Evolutionary conservation across 2,797 vertebrate species (phyloP).

Genomic region (Nannoperca australis): DNA sequence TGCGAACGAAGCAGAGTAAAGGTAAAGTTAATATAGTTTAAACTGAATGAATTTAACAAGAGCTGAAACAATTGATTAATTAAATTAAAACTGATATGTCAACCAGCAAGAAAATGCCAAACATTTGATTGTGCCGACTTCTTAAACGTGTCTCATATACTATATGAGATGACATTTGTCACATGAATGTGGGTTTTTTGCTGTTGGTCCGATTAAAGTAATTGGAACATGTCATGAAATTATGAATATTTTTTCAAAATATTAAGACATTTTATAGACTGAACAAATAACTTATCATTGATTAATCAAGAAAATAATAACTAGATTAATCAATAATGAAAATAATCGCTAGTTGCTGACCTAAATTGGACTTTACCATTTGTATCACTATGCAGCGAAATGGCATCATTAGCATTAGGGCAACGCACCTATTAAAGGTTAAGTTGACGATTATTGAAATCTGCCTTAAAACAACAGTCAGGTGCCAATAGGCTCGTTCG

Average conservation of each 20-base stretch:
- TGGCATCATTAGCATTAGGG: not conserved
- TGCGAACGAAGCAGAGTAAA: slow-evolving; percentile 56
- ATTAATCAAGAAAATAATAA: slow-evolving; percentile 2
- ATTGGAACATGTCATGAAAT: not conserved
- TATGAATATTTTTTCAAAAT: not conserved
- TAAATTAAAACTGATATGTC: not conserved
- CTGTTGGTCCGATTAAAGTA: not conserved
- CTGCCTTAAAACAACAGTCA: not conserved
- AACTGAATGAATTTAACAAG: not conserved
- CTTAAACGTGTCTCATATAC: not conserved
- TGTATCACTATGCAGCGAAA: not conserved
- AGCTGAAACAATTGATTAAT: slow-evolving; percentile 2
- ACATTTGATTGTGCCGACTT: not conserved
- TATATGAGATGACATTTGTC: not conserved
- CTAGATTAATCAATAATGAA: not conserved
- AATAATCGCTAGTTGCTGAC: not conserved
- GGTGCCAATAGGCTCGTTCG: not conserved
- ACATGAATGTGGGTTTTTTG: not conserved
- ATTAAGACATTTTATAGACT: not conserved
- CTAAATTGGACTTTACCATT: not conserved
- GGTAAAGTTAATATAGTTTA: not conserved
- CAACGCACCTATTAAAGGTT: not conserved
- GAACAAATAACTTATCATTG: not conserved
- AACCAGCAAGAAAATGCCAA: not conserved
- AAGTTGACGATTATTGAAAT: not conserved